These are phyloP conservation scores for Apteryx owenii DNA, from an alignment of 2,113 vertebrate genomes.

Conservation along the genomic window DNA sequence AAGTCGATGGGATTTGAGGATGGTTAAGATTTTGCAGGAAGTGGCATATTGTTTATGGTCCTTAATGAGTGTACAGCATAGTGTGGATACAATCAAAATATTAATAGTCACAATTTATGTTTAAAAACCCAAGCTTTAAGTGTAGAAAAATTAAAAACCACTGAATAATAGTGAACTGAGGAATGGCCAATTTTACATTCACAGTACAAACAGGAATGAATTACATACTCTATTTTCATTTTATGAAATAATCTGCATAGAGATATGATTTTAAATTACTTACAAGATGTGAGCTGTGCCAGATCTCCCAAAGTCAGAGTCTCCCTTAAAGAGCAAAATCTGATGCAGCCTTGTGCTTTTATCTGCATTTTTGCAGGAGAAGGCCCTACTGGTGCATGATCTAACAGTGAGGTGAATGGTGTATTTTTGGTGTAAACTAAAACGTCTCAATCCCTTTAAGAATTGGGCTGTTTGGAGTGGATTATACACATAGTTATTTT, in stretches of 20 bases:
- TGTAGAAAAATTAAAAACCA: background rate
- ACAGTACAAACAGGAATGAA: background rate
- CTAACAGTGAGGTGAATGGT: background rate
- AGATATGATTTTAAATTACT: conserved; percentile 7
- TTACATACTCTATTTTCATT: conserved; percentile 29
- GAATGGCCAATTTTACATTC: conserved; percentile 40
- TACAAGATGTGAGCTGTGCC: background rate
- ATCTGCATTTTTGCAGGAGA: background rate
- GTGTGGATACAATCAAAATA: background rate
- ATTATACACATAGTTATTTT: background rate
- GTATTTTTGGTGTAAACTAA: background rate
- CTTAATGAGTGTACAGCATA: background rate
- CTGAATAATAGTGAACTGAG: conserved; percentile 10
- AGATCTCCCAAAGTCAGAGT: background rate
- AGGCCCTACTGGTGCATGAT: background rate
- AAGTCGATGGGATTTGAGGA: background rate
- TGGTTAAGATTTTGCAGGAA: conserved; percentile 33
- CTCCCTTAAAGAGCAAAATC: background rate
- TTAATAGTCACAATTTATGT: conserved; percentile 16
- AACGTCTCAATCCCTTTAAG: background rate
- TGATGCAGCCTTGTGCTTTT: background rate
- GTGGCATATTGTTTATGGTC: background rate
- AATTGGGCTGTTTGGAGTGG: background rate
- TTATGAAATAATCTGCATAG: conserved; percentile 44
- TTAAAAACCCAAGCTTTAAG: conserved; percentile 4